Base-by-base conservation (phyloP, 2,113 vertebrate genomes). In the Strix aluco region DNA sequence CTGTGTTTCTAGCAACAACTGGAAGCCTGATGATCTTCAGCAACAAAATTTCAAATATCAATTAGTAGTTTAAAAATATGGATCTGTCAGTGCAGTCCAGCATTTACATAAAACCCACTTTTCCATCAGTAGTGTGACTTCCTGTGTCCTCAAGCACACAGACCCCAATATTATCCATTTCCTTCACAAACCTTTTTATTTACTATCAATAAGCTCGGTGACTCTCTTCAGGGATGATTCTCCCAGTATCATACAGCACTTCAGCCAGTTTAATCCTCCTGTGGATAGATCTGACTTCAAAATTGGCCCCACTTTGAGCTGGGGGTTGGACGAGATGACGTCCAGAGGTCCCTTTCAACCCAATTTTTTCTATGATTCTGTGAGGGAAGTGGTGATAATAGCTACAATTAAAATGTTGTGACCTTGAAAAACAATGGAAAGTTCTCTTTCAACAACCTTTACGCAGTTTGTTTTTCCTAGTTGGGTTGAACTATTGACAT, bases 1-100 rank as follows among this genome's bases (percentile, higher is more conserved):
- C 73, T 83, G 29, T 42, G 54, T 71, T 94, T 83, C 71, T 8
- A 85, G 89, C 62, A 88, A 25, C 77, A 85, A 97, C 89, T 94
- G 89, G 77, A 77, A 94, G 66, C 58, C 58, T 55, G 80, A 36
- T 70, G 77, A 58, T 94, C 81, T 58, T 46, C 92, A 73, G 78
- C 51, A 49, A 29, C 70, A 49, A 70, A 70, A 86, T 94, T 82
- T 90, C 91, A 85, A 59, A 51, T 73, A 88, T 83, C 87, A 77
- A 82, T 97, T 92, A 94, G 74, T 30, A 44, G 20, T 36, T 82
- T 74, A 47, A 70, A 95, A 9, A 4, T 38, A 13, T 58, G 54
- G 13, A 70, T 72, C 78, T 80, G 84, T 83, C 86, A 90, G 55
- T 1, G 0, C 59, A 38, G 54, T 27, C 42, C 78, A 87, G 74